Evolutionary conservation across 2,797 vertebrate genomes (phyloP).

Genomic region (Myotis findleyi): DNA sequence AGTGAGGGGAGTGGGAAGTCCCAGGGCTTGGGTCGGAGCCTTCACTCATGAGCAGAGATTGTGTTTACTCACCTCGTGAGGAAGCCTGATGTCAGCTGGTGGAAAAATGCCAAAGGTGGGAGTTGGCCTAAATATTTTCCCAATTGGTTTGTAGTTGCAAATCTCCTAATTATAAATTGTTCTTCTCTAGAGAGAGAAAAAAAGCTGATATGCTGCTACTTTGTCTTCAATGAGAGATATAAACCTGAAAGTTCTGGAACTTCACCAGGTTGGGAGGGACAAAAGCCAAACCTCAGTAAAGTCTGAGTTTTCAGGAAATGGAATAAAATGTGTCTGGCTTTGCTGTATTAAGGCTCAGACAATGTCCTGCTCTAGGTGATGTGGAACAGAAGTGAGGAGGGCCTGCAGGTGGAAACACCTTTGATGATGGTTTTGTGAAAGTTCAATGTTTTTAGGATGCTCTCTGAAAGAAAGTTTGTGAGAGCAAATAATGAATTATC

Average conservation of each 20-base stretch:
- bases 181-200: conserved; percentile 47
- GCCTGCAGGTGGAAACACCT: not conserved
- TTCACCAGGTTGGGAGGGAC: conserved; percentile 45
- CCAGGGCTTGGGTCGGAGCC: not conserved
- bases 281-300: conserved; percentile 60
- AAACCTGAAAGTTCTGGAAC: conserved; percentile 75
- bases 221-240: conserved; percentile 72
- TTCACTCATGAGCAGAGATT: conserved; percentile 8
- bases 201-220: conserved; percentile 63
- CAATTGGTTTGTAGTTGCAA: conserved; percentile 64
- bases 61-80: conserved; percentile 36
- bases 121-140: conserved; percentile 30
- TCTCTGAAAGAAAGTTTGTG: not conserved
- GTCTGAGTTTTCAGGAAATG: conserved; percentile 79
- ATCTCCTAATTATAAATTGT: conserved; percentile 71
- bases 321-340: conserved; percentile 72
- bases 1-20: conserved; percentile 4
- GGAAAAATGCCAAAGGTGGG: conserved; percentile 56
- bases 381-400: not conserved
- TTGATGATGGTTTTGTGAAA: not conserved
- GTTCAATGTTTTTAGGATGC: not conserved
- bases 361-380: not conserved
- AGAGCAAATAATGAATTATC: not conserved
- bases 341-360: conserved; percentile 23
- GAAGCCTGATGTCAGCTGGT: conserved; percentile 2